Percentiles rank a stretch among this genome's conserved stretches.
These are phyloP conservation scores for Psittacara wagleri DNA, from an alignment of 2,113 vertebrate species.

Conservation along the genomic window DNA sequence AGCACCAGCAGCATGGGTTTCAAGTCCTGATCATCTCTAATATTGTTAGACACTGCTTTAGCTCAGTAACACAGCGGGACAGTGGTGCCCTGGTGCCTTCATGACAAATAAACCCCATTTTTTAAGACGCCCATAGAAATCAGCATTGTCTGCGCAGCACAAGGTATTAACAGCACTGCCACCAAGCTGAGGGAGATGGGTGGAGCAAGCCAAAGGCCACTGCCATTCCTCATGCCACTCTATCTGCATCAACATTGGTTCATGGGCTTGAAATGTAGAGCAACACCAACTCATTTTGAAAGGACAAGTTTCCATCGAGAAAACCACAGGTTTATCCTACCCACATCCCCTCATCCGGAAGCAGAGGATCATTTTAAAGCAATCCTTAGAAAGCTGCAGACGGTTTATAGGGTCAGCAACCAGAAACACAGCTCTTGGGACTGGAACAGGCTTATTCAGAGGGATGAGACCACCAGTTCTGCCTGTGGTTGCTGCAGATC, in stretches of 20 bases:
- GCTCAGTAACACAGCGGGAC: fast-evolving
- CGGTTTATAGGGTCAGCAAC: not conserved
- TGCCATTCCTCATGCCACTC: not conserved
- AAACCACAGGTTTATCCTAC: not conserved
- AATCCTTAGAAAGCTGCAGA: not conserved
- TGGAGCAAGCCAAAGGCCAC: not conserved
- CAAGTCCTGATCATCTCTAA: not conserved
- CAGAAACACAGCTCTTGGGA: not conserved
- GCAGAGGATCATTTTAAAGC: not conserved
- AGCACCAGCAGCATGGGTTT: not conserved
- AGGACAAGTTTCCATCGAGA: not conserved
- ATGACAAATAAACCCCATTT: fast-evolving
- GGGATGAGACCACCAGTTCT: too few relatives aligned
- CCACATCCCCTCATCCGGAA: not conserved
- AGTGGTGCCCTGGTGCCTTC: fast-evolving
- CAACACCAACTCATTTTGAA: not conserved
- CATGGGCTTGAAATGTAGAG: not conserved
- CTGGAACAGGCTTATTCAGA: not conserved
- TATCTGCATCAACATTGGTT: not conserved
- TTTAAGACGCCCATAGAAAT: not conserved
- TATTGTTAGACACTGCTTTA: not conserved
- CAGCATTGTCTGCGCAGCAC: not conserved
- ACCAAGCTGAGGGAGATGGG: fast-evolving
- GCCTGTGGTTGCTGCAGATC: not conserved
- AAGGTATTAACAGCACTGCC: not conserved